phyloP scores from a whole-genome alignment of 1,140 invertebrate genomes.

The Phthorimaea operculella region DNA sequence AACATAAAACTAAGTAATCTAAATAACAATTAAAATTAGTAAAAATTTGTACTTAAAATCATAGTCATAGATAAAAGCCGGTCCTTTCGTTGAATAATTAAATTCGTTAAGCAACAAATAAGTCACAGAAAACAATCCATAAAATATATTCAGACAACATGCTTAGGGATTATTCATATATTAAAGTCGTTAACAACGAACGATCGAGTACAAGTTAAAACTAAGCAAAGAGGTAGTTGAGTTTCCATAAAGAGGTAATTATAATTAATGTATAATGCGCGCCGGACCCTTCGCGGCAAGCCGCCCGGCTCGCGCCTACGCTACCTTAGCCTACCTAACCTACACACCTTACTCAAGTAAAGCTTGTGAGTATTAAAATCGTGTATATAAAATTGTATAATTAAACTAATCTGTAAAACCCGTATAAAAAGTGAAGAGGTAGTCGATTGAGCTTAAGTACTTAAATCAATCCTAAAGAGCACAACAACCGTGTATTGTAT shows the following conservation, averaged over 20 bases:
- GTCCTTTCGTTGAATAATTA: conserved; percentile 35
- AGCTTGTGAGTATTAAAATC: conserved; percentile 66
- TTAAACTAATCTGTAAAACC: conserved; percentile 67
- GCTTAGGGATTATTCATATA: conserved; percentile 51
- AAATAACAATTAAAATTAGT: conserved; percentile 63
- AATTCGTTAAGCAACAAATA: conserved; percentile 55
- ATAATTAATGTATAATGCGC: conserved; percentile 30
- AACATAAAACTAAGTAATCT: conserved; percentile 49
- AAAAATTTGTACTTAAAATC: conserved; percentile 65
- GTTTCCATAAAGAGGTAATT: conserved; percentile 53
- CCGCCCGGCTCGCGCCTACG: conserved; percentile 46
- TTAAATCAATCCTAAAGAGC: conserved; percentile 59
- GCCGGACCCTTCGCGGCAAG: conserved; percentile 58
- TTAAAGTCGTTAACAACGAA: conserved; percentile 53
- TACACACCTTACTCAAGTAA: conserved; percentile 64
- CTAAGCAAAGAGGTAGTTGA: conserved; percentile 64
- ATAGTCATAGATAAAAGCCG: conserved; percentile 52
- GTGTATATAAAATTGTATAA: conserved; percentile 66
- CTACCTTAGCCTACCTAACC: conserved; percentile 44
- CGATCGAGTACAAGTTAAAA: conserved; percentile 54
- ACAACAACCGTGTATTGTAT: conserved; percentile 30
- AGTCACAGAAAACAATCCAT: conserved; percentile 56
- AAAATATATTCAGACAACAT: conserved; percentile 65
- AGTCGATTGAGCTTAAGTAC: conserved; percentile 65
- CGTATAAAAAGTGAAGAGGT: conserved; percentile 67